Percentiles rank a stretch among this genome's conserved stretches.
These are phyloP conservation scores for Hyalella azteca DNA, from an alignment of 2,888 invertebrate genomes.

Conservation along the genomic window DNA sequence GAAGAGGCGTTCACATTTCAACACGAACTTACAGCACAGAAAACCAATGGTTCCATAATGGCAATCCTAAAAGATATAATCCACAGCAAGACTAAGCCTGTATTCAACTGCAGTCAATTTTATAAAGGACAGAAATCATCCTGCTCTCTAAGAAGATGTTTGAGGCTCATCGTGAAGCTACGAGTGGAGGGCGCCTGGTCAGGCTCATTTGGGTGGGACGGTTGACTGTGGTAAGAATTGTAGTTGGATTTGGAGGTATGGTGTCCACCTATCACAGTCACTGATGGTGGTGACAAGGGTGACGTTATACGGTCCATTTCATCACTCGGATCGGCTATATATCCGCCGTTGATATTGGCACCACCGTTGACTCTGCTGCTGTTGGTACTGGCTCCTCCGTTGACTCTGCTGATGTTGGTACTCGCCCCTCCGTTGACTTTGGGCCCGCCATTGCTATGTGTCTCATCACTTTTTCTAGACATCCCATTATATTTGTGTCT, in stretches of 20 bases:
- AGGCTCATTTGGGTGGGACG: neutral
- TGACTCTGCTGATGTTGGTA: neutral
- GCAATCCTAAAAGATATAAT: no score
- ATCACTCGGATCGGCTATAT: neutral
- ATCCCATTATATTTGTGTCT: no score
- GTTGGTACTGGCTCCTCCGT: neutral
- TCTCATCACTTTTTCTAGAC: no score
- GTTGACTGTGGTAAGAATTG: conserved; percentile 17
- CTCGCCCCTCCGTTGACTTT: neutral
- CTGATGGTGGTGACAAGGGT: neutral
- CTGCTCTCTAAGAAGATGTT: conserved; percentile 22
- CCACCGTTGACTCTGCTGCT: neutral
- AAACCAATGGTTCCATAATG: no score
- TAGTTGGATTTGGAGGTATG: neutral
- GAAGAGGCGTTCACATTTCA: no score
- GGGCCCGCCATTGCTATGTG: neutral
- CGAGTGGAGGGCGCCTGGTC: neutral
- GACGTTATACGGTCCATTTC: neutral
- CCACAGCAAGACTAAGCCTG: no score
- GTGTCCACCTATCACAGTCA: neutral
- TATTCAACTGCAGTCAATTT: neutral
- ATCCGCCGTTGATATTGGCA: neutral
- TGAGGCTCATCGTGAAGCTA: conserved; percentile 26
- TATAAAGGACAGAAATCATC: conserved; percentile 13
- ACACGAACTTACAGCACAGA: no score